A percentile compares a stretch with the other conserved stretches of the same genome.
Conservation (phyloP, 1,140 invertebrate genomes). For the Lepidurus packardi region DNA sequence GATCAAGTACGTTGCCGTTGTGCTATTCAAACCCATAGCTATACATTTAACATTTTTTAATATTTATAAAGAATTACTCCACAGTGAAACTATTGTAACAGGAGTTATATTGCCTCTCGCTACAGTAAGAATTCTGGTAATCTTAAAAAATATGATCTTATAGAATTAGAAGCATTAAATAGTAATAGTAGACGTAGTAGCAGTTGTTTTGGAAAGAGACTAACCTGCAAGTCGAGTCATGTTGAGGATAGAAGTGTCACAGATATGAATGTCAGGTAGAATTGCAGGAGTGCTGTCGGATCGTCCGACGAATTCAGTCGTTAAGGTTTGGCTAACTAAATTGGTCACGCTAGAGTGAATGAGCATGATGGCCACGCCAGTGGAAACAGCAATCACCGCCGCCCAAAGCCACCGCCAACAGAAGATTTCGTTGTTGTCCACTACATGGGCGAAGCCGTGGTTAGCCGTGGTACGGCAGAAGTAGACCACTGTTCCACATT, state of each 20-base stretch:
- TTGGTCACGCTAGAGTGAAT: background rate
- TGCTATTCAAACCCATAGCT: constrained; percentile 26
- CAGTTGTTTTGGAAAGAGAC: no score
- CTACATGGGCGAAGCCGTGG: constrained; percentile 6
- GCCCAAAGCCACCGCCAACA: background rate
- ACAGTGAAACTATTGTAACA: no score
- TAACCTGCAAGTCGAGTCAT: constrained; percentile 15
- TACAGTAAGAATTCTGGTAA: no score
- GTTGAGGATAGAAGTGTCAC: constrained; percentile 27
- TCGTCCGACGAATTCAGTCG: background rate
- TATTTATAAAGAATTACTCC: no score
- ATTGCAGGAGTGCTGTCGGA: background rate
- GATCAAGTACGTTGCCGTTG: constrained; percentile 23
- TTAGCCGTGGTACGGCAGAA: background rate
- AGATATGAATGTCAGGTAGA: constrained; percentile 30
- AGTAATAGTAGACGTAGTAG: no score
- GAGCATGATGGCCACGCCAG: background rate
- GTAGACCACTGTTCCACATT: background rate
- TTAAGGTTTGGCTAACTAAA: background rate
- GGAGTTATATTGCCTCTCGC: no score
- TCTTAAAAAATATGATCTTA: background rate
- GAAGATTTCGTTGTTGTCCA: background rate
- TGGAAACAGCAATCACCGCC: background rate
- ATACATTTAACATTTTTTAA: no score
- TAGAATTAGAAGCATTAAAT: no score